Conservation (phyloP, 2,113 vertebrate species). For the Toxostoma redivivum region DNA sequence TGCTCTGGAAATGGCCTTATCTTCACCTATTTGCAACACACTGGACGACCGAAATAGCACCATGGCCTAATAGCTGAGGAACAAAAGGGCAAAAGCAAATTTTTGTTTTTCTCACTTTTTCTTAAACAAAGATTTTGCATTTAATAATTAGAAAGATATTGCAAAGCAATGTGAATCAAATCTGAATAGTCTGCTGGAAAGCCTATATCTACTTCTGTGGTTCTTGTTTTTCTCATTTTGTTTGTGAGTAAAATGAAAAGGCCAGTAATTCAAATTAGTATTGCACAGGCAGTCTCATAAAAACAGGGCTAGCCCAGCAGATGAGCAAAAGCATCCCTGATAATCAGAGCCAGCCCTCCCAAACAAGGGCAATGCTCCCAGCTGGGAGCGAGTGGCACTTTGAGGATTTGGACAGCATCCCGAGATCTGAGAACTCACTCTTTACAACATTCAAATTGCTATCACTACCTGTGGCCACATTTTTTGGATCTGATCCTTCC, state of each 20-base stretch:
- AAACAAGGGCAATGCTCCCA: not conserved
- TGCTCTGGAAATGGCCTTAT: not conserved
- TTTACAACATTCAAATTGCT: not conserved
- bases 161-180: conserved; percentile 38
- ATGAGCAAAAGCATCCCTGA: not conserved
- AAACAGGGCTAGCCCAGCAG: conserved; percentile 39
- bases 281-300: conserved; percentile 29
- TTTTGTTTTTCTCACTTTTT: not conserved
- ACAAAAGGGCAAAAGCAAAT: not conserved
- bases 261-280: conserved; percentile 54
- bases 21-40: not conserved
- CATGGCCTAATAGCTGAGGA: not conserved
- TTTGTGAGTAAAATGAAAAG: conserved; percentile 49
- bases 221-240: conserved; percentile 50
- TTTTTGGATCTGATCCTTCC: not conserved
- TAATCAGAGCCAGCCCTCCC: not conserved
- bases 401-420: not conserved
- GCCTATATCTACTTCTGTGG: not conserved
- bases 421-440: not conserved
- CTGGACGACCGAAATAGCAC: not conserved
- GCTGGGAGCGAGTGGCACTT: not conserved
- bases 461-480: not conserved
- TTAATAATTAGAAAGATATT: conserved; percentile 34
- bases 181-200: conserved; percentile 22
- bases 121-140: conserved; percentile 7